These are phyloP conservation scores for Acheta domesticus DNA, from an alignment of 2,888 invertebrate species.

Conservation along the genomic window DNA sequence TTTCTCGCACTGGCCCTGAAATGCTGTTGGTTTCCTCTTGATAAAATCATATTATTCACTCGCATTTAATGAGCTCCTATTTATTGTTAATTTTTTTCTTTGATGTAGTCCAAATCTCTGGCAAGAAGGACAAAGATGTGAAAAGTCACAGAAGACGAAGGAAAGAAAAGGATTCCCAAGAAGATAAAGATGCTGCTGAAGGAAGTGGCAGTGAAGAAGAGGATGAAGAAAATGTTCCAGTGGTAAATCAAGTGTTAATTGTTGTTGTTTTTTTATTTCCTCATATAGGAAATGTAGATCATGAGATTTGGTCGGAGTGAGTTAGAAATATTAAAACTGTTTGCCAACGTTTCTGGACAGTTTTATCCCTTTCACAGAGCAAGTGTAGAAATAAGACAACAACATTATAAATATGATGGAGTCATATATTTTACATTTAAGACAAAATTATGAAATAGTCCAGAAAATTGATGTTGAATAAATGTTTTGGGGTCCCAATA, in stretches of 20 bases:
- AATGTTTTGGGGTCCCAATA: too few species aligned
- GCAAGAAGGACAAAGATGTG: constrained; percentile 43
- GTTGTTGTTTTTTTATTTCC: neutral
- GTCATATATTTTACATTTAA: too few species aligned
- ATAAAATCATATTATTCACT: too few species aligned
- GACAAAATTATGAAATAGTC: too few species aligned
- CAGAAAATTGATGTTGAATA: too few species aligned
- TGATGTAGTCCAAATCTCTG: constrained; percentile 46
- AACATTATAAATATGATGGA: neutral
- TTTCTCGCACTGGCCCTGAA: too few species aligned
- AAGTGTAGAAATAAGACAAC: too few species aligned
- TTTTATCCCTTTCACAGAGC: neutral
- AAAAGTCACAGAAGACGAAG: constrained; percentile 37
- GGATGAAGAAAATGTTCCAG: constrained; percentile 38
- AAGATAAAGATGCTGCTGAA: constrained; percentile 44
- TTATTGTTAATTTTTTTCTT: neutral
- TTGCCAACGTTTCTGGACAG: neutral
- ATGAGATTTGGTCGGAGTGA: too few species aligned
- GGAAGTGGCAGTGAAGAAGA: constrained; percentile 44
- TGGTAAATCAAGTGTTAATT: neutral
- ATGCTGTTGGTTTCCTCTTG: too few species aligned
- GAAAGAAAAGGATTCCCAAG: constrained; percentile 44
- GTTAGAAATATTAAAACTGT: too few species aligned
- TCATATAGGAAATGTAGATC: too few species aligned
- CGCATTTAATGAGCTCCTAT: too few species aligned